Base-by-base conservation (phyloP, 2,888 invertebrate species). In the Stenoptilia bipunctidactyla region DNA sequence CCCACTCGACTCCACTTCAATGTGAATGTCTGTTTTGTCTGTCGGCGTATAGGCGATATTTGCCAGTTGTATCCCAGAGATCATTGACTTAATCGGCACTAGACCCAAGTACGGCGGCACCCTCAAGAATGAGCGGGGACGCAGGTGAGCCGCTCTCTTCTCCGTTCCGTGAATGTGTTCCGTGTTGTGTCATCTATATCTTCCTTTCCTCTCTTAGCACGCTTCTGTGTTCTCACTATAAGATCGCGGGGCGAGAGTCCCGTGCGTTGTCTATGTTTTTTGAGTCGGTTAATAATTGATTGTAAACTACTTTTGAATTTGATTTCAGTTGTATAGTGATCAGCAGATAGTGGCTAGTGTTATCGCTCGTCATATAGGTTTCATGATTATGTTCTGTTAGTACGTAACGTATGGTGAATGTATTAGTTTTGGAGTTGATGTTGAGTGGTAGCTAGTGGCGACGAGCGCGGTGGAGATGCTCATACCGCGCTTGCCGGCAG, bases 41-140 rank as follows among this genome's bases (percentile, higher is more conserved):
- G 82, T 79, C 85, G 83, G 84, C 85, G 86, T 86, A 85, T 86
- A 98, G 97, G 98, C 98, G 90, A 97, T 98, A 92, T 99, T 99
- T 94, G 98, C 98, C 90, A 97, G 97, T 92, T 98, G 97, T 92
- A 97, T 99, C 89, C 98, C 98, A 87, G 98, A 99, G 93, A 98
- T 99, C 89, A 97, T 97, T 89, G 98, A 99, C 92, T 95, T 99
- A 91, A 95, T 99, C 90, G 98, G 98, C 88, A 96, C 96, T 90
- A 94, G 98, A 89, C 97, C 98, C 89, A 98, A 98, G 91, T 99
- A 99, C 90, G 97, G 97, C 88, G 98, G 98, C 87, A 96, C 97
- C 86, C 96, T 97, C 92, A 98, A 98, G 93, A 97, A 98, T 90
- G 98, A 98, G 91, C 94, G 96, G 89, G 98, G 98, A 89, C 94